phyloP scores from a whole-genome alignment of 2,113 vertebrate species.

The Carlito syrichta region DNA sequence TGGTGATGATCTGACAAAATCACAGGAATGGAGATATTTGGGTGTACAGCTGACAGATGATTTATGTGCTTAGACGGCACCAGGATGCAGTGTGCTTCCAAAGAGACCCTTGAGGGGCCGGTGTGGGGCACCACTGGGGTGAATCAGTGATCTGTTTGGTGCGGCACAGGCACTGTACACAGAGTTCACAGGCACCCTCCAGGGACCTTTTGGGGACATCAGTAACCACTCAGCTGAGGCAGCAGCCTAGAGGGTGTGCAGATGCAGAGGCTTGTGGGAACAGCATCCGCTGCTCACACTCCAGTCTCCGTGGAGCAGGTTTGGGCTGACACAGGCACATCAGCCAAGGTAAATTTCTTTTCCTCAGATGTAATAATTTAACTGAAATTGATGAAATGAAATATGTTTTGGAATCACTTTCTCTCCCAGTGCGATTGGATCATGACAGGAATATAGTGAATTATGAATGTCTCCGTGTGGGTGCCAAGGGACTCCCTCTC shows the following conservation, averaged over 20 bases:
- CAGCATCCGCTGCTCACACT: fast-evolving
- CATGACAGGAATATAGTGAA: constrained; percentile 20
- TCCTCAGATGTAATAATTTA: constrained; percentile 42
- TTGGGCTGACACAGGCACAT: neutral
- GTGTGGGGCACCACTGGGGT: neutral
- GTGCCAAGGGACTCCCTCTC: neutral
- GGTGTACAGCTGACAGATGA: constrained; percentile 66
- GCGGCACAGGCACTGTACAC: neutral
- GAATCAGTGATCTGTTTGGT: neutral
- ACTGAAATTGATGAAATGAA: constrained; percentile 50
- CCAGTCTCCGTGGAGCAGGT: neutral
- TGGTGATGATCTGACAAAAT: constrained; percentile 62
- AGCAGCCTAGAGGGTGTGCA: fast-evolving
- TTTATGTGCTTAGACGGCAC: neutral
- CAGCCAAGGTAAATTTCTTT: constrained; percentile 38
- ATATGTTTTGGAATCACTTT: constrained; percentile 1
- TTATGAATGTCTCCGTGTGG: neutral
- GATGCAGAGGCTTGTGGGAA: fast-evolving
- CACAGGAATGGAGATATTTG: constrained; percentile 54
- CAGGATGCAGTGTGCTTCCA: neutral
- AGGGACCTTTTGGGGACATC: neutral
- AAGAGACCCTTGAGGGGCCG: neutral
- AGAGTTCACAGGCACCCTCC: neutral
- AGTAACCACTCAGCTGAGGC: neutral
- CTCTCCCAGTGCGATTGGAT: constrained; percentile 19